These are phyloP conservation scores for Drosophila neonasuta DNA, from an alignment of 2,888 invertebrate genomes.

Conservation along the genomic window DNA sequence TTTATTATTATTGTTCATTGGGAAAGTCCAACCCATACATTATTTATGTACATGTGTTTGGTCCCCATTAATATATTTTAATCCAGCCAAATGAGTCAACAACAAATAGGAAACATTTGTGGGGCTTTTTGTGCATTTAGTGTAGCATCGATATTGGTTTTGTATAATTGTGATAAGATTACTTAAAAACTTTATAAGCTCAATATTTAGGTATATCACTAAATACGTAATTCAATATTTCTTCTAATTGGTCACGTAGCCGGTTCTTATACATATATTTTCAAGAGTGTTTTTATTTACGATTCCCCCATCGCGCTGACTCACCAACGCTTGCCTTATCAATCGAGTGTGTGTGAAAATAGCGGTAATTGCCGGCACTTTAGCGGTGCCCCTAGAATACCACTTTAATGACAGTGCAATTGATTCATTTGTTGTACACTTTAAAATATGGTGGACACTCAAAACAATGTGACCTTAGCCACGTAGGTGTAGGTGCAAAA, in stretches of 20 bases:
- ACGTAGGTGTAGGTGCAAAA: not conserved
- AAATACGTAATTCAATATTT: slow-evolving; percentile 21
- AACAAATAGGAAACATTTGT: slow-evolving; percentile 20
- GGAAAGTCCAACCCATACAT: not conserved
- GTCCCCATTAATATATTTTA: slow-evolving; percentile 3
- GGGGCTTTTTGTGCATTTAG: slow-evolving; percentile 18
- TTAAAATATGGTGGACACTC: not conserved
- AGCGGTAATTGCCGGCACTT: slow-evolving; percentile 7
- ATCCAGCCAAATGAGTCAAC: slow-evolving; percentile 31
- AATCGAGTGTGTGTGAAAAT: not conserved
- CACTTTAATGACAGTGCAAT: slow-evolving; percentile 21
- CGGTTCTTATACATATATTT: not conserved
- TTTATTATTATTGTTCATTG: not conserved
- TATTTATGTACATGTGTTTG: slow-evolving; percentile 4
- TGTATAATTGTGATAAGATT: slow-evolving; percentile 47
- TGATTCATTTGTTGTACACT: slow-evolving; percentile 13
- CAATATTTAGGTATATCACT: slow-evolving; percentile 32
- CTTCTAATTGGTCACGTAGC: slow-evolving; percentile 61
- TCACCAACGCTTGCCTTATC: slow-evolving; percentile 31
- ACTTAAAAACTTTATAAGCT: slow-evolving; percentile 22
- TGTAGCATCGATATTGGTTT: slow-evolving; percentile 28
- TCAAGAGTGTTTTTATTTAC: slow-evolving; percentile 11
- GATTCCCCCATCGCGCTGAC: slow-evolving; percentile 18
- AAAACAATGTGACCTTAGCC: not conserved
- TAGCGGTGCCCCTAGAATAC: slow-evolving; percentile 1